Evolutionary conservation across 2,797 vertebrate genomes (phyloP), one percentile per base, ranked within the genome.

Genomic region (Typhlichthys subterraneus): DNA sequence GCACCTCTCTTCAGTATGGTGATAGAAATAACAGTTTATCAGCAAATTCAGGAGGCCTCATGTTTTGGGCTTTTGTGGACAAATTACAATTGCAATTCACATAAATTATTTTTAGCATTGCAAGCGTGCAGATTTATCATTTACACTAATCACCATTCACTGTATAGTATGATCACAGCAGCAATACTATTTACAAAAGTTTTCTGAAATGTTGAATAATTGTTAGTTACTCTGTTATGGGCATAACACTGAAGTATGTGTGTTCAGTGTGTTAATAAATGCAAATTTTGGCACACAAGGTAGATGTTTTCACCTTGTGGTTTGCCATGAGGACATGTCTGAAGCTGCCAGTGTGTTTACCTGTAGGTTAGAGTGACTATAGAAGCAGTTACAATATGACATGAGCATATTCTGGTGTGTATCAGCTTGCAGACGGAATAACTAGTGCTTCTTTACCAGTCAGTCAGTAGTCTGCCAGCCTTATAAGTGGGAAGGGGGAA

Each of bases 301-400:
- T 46, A 38, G 63, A 69, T 70, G 72, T 72, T 76, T 73, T 70
- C 48, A 46, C 11, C 19, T 57, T 59, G 78, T 75, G 74, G 71
- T 29, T 76, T 48, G 63, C 38, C 53, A 57, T 5, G 12, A 75
- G 73, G 82, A 76, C 83, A 49, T 73, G 83, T 80, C 83, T 82
- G 65, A 76, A 73, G 51, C 65, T 66, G 83, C 45, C 72, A 76
- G 75, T 15, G 54, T 72, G 56, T 80, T 75, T 55, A 77, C 57
- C 72, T 76, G 72, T n/a, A 60, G 66, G 63, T 76, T 76, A 64
- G 58, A 76, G 70, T 53, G 61, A 65, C 63, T 59, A 31, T 3
- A 71, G 19, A 19, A 56, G 53, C 59, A 70, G 63, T 67, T 69
- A 54, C 49, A 59, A 63, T 60, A 49, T 53, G 55, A 72, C 67